These are phyloP conservation scores for Zoanthus sansibaricus DNA, from an alignment of 92 coral and sea anemone species.

Conservation along the genomic window DNA sequence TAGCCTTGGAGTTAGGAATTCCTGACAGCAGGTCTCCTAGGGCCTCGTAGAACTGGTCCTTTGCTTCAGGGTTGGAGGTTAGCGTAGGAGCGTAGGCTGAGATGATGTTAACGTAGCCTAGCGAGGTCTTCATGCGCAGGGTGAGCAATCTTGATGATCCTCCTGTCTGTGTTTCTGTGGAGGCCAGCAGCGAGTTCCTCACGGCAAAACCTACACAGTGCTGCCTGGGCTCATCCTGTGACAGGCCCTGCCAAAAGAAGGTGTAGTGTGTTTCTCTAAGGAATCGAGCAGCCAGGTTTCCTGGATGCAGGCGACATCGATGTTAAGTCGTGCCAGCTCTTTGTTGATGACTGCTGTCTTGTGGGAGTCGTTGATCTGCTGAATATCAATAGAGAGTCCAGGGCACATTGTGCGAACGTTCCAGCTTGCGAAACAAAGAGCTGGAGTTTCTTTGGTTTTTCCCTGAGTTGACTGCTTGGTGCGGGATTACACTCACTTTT, in stretches of 20 bases:
- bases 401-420: too few species aligned
- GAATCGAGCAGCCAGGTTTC: not conserved
- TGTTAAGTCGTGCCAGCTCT: too few species aligned
- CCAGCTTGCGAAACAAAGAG: too few species aligned
- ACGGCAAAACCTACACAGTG: not conserved
- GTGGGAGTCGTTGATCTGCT: not conserved
- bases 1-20: not conserved
- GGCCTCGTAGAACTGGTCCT: not conserved
- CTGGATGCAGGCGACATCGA: too few species aligned
- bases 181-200: not conserved
- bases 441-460: not conserved
- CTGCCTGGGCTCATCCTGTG: not conserved
- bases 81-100: constrained; percentile 2
- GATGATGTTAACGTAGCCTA: not conserved
- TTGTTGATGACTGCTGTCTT: not conserved
- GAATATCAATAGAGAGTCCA: not conserved
- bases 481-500: not conserved
- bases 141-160: not conserved
- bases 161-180: not conserved
- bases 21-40: not conserved
- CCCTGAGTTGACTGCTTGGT: not conserved
- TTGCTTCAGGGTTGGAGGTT: not conserved
- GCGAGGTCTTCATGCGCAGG: too few species aligned
- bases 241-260: not conserved
- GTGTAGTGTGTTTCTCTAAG: constrained; percentile 14